These are phyloP conservation scores for Petrosia ficiformis DNA, from an alignment of 37 sponge, comb jelly and placozoan species.

Conservation along the genomic window DNA sequence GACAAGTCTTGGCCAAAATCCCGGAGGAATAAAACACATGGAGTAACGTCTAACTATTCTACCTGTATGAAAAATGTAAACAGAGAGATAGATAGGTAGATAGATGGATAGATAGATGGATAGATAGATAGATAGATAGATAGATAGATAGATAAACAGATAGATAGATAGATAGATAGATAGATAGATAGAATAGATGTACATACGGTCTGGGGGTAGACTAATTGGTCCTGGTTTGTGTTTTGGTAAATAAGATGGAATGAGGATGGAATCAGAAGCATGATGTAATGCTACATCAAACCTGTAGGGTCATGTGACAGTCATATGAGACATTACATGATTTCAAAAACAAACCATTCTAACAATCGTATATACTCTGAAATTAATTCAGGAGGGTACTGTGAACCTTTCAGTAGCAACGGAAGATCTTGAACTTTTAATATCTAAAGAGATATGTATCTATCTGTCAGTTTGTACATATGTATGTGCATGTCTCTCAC, in stretches of 20 bases:
- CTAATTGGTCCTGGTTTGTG: slow-evolving; percentile 7
- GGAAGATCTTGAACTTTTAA: not conserved
- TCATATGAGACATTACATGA: not conserved
- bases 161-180: not conserved
- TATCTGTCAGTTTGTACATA: not conserved
- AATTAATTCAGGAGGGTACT: slow-evolving; percentile 50
- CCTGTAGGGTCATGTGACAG: not conserved
- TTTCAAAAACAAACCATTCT: slow-evolving; percentile 17
- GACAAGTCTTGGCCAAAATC: slow-evolving; percentile 79
- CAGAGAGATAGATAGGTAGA: not conserved
- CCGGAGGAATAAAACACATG: slow-evolving; percentile 83
- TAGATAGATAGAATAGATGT: not conserved
- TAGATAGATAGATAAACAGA: no score
- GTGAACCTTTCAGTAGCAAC: slow-evolving; percentile 46
- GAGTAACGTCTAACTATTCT: slow-evolving; percentile 60
- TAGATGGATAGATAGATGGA: not conserved
- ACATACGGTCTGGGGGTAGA: slow-evolving; percentile 20
- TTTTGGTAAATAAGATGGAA: slow-evolving; percentile 77
- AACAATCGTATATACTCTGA: slow-evolving; percentile 61
- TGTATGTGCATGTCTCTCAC: slow-evolving; percentile 23
- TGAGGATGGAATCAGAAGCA: slow-evolving; percentile 43
- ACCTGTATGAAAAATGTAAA: slow-evolving; percentile 11
- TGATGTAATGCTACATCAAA: slow-evolving; percentile 75
- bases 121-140: not conserved
- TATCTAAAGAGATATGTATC: slow-evolving; percentile 20